Conservation (phyloP, 1,140 invertebrate species). For the Pomacea maculata region DNA sequence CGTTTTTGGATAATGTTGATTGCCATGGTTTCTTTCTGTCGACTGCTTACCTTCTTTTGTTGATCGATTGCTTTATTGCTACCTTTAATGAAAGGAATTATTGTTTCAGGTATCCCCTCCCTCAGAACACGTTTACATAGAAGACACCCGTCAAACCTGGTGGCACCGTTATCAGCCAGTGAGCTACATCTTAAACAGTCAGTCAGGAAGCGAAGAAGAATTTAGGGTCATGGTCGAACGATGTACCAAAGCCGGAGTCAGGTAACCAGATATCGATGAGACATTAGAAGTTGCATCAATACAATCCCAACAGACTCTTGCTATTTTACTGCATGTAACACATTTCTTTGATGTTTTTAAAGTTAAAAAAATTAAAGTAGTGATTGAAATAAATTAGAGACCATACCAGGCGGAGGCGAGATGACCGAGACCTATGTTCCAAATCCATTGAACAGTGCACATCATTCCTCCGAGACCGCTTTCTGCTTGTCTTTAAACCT, state of each 20-base stretch:
- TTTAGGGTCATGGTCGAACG: constrained; percentile 78
- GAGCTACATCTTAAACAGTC: constrained; percentile 78
- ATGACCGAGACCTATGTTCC: no score
- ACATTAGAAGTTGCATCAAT: no score
- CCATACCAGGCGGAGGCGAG: no score
- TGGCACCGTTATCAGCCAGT: constrained; percentile 87
- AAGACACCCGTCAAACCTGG: constrained; percentile 72
- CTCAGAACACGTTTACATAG: not conserved
- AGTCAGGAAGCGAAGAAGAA: constrained; percentile 77
- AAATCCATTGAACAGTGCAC: no score
- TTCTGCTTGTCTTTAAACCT: no score
- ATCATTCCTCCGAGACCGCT: no score
- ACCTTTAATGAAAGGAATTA: not conserved
- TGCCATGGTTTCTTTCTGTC: not conserved
- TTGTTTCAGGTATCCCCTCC: constrained; percentile 10
- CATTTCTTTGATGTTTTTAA: no score
- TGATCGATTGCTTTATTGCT: not conserved
- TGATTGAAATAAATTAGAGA: no score
- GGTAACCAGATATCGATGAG: constrained; percentile 17
- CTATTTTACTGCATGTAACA: no score
- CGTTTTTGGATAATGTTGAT: not conserved
- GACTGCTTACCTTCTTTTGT: not conserved
- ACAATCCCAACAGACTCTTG: no score
- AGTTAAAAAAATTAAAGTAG: no score
- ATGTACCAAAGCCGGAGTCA: constrained; percentile 80